Conservation (phyloP, 30 jellyfish, hydroid and myxozoan genomes). For the Chrysaora quinquecirrha region DNA sequence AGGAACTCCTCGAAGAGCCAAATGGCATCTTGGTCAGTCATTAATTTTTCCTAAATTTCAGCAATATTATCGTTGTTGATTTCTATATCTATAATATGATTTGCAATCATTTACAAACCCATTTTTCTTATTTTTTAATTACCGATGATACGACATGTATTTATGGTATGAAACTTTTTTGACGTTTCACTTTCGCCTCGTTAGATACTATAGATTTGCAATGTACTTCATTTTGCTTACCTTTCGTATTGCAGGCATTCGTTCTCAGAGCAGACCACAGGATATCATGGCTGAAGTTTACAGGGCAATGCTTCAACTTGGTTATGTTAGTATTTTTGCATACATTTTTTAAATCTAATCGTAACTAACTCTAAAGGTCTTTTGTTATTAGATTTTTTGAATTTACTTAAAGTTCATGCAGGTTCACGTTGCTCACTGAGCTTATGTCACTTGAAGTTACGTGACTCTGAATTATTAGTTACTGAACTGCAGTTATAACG, state of each 20-base stretch:
- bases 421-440: not conserved
- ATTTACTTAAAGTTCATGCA: not conserved
- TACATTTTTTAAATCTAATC: no score
- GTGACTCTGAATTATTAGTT: no score
- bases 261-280: conserved; percentile 93
- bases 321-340: conserved; percentile 59
- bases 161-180: no score
- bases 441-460: not conserved
- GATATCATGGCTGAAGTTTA: conserved; percentile 90
- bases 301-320: conserved; percentile 89
- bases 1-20: conserved; percentile 66
- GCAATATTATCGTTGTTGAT: no score
- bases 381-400: not conserved
- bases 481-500: not conserved
- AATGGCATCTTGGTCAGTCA: conserved; percentile 88
- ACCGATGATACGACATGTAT: not conserved
- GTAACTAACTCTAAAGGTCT: not conserved
- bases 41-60: no score
- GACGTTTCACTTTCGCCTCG: not conserved
- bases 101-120: not conserved
- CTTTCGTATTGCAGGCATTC: conserved; percentile 57
- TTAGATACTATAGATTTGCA: not conserved
- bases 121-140: no score
- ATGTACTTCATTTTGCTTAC: not conserved
- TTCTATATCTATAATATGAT: not conserved